Percentiles rank a stretch among this genome's conserved stretches.
These are phyloP conservation scores for Pseudopleuronectes americanus DNA, from an alignment of 2,797 vertebrate genomes.

Conservation along the genomic window DNA sequence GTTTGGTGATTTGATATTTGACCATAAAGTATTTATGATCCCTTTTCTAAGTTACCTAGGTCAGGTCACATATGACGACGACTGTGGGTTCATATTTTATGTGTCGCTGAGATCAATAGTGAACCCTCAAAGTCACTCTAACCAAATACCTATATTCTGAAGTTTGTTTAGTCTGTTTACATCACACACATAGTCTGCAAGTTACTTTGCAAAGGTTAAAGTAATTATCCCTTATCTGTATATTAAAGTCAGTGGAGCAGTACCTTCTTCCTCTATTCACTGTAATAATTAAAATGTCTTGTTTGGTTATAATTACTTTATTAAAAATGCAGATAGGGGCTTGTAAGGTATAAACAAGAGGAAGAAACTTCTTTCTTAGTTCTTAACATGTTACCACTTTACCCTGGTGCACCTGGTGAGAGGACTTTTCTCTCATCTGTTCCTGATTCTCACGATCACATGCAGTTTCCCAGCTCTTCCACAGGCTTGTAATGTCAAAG, in stretches of 20 bases:
- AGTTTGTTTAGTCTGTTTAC: conserved; percentile 4
- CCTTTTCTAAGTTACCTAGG: background rate
- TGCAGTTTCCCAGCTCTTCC: conserved; percentile 48
- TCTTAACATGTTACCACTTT: conserved; percentile 10
- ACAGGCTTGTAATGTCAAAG: conserved; percentile 65
- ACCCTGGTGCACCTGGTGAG: conserved; percentile 50
- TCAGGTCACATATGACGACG: background rate
- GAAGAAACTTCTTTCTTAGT: background rate
- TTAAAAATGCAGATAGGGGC: conserved; percentile 9
- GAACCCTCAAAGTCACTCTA: background rate
- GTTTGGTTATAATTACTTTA: conserved; percentile 14
- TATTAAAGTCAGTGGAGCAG: too few species aligned
- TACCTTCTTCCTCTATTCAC: too few species aligned
- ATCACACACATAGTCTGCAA: background rate
- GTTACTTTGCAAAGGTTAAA: conserved; percentile 9
- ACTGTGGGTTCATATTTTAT: conserved; percentile 7
- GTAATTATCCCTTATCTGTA: background rate
- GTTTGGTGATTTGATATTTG: background rate
- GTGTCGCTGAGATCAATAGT: conserved; percentile 1
- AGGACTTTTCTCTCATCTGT: conserved; percentile 63
- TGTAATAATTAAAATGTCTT: too few species aligned
- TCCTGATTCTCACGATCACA: conserved; percentile 54
- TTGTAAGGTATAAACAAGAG: conserved; percentile 3
- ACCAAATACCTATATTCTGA: background rate
- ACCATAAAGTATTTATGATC: background rate